Evolutionary conservation across 2,113 vertebrate genomes (phyloP).

Genomic region (Brachyhypopomus occidentalis): DNA sequence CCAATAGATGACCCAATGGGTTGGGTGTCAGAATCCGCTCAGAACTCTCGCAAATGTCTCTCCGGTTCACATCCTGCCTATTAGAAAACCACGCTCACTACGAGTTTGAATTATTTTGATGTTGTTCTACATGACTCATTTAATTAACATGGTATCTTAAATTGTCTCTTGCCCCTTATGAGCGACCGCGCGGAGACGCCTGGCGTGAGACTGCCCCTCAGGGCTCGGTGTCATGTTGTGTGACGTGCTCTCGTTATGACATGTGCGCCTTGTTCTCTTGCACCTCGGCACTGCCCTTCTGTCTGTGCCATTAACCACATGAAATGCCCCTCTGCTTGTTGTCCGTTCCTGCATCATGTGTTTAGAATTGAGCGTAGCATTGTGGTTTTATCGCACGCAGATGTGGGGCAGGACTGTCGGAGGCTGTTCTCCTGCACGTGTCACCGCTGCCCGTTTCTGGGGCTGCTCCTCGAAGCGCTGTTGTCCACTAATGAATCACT

Average conservation of each 20-base stretch:
- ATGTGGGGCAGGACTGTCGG: constrained; percentile 14
- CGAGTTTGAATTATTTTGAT: background rate
- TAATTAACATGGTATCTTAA: too few relatives aligned
- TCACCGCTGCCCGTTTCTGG: background rate
- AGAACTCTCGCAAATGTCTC: too few relatives aligned
- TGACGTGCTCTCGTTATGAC: constrained; percentile 1
- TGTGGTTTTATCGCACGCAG: constrained; percentile 35
- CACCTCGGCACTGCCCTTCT: constrained; percentile 6
- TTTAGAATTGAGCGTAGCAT: constrained; percentile 21
- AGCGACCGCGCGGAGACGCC: background rate
- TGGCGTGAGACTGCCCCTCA: background rate
- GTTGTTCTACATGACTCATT: background rate
- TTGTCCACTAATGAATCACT: constrained; percentile 26
- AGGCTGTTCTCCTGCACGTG: constrained; percentile 9
- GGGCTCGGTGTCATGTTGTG: background rate
- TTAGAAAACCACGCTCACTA: background rate
- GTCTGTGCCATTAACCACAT: constrained; percentile 24
- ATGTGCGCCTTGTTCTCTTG: constrained; percentile 15
- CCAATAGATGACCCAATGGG: background rate
- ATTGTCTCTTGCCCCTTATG: background rate
- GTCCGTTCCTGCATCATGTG: constrained; percentile 17
- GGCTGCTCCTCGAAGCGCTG: constrained; percentile 14
- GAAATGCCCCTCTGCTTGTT: constrained; percentile 11
- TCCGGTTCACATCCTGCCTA: background rate
- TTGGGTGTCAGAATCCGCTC: too few relatives aligned